phyloP scores from a whole-genome alignment of 2,888 invertebrate species.

The Tetanocera ferruginea region DNA sequence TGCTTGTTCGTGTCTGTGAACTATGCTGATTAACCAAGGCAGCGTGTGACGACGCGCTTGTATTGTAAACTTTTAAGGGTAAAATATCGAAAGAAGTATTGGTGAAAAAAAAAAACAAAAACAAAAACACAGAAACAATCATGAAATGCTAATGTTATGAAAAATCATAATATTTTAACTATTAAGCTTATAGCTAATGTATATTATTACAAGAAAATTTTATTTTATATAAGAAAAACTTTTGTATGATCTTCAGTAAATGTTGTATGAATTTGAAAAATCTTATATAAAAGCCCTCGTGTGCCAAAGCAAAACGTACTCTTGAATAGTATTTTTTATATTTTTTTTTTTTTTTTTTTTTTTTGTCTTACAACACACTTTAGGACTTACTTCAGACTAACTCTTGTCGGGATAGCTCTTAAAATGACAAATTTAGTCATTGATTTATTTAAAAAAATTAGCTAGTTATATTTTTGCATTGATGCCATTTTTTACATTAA shows the following conservation, averaged over 20 bases:
- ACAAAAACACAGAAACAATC: constrained; percentile 44
- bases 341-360: neutral
- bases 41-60: constrained; percentile 45
- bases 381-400: too few relatives aligned
- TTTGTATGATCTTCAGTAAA: too few relatives aligned
- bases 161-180: constrained; percentile 26
- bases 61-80: constrained; percentile 65
- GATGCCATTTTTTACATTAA: too few relatives aligned
- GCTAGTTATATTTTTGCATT: too few relatives aligned
- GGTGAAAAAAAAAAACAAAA: constrained; percentile 57
- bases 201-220: constrained; percentile 60
- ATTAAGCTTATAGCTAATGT: neutral
- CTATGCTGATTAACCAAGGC: constrained; percentile 12
- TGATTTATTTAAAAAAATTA: too few relatives aligned
- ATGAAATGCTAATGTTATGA: constrained; percentile 41
- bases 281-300: too few relatives aligned
- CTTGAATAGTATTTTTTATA: too few relatives aligned
- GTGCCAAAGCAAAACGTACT: too few relatives aligned
- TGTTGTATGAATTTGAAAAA: too few relatives aligned
- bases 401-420: too few relatives aligned
- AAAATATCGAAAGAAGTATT: constrained; percentile 68
- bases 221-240: constrained; percentile 57
- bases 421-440: too few relatives aligned
- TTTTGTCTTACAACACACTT: too few relatives aligned
- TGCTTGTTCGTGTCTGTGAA: neutral